Conservation (phyloP, 2,888 invertebrate species). For the Chrysolina oricalcia region DNA sequence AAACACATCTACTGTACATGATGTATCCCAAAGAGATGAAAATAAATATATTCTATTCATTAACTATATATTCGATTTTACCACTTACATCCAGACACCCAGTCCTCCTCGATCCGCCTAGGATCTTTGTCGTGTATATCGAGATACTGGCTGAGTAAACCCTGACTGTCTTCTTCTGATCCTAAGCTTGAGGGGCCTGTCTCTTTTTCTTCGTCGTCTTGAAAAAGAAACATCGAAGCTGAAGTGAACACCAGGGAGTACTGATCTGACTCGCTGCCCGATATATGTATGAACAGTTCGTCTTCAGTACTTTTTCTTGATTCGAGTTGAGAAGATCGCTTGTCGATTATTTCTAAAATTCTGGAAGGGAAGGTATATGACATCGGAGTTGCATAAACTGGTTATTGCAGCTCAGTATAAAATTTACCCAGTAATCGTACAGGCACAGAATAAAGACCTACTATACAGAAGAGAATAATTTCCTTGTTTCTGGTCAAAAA, state of each 20-base stretch:
- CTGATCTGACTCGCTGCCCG: slow-evolving; percentile 55
- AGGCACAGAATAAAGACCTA: no score
- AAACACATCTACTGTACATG: no score
- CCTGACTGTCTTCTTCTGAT: background rate
- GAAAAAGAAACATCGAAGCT: slow-evolving; percentile 56
- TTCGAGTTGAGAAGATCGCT: slow-evolving; percentile 33
- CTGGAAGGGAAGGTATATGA: slow-evolving; percentile 24
- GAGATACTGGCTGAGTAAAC: slow-evolving; percentile 28
- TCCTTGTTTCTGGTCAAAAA: no score
- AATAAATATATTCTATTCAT: no score
- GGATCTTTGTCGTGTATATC: slow-evolving; percentile 33
- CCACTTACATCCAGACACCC: slow-evolving; percentile 36
- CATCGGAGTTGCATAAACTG: background rate
- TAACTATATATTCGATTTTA: background rate
- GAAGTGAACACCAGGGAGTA: slow-evolving; percentile 61
- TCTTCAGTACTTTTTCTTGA: slow-evolving; percentile 33
- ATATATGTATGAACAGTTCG: slow-evolving; percentile 39
- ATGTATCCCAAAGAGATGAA: no score
- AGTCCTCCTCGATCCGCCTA: slow-evolving; percentile 18
- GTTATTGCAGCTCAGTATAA: no score
- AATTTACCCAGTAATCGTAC: no score
- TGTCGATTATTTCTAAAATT: slow-evolving; percentile 41
- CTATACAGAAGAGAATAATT: no score
- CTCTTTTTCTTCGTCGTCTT: slow-evolving; percentile 46
- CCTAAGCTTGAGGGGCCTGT: background rate